A percentile compares a stretch with the other conserved stretches of the same genome.
These are phyloP conservation scores for Diarsia mendica DNA, from an alignment of 2,888 invertebrate genomes.

Conservation along the genomic window DNA sequence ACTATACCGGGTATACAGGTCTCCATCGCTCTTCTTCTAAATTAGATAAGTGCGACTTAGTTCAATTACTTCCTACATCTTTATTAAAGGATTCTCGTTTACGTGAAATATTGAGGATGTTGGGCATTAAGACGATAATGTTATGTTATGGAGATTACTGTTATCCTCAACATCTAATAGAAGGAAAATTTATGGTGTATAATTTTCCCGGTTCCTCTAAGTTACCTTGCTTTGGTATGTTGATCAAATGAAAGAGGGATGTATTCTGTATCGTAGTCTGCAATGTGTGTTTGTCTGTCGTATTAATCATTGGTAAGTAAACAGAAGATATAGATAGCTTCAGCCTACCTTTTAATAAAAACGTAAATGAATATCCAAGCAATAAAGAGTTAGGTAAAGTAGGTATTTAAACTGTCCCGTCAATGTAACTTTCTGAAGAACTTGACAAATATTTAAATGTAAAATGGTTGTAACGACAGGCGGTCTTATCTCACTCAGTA, in stretches of 20 bases:
- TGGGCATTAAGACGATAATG: constrained; percentile 38
- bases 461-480: constrained; percentile 36
- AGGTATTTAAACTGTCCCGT: constrained; percentile 35
- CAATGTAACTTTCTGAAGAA: constrained; percentile 34
- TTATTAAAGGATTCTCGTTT: constrained; percentile 45
- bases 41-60: constrained; percentile 68
- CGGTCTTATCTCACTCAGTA: constrained; percentile 46
- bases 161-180: constrained; percentile 1
- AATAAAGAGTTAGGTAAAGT: constrained; percentile 25
- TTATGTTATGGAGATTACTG: constrained; percentile 8
- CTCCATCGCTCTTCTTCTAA: constrained; percentile 61
- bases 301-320: neutral
- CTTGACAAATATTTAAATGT: constrained; percentile 41
- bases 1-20: constrained; percentile 39
- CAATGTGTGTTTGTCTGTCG: neutral
- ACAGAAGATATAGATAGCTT: neutral
- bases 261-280: neutral
- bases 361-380: constrained; percentile 12
- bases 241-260: neutral
- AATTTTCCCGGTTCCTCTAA: constrained; percentile 2
- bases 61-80: constrained; percentile 63
- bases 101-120: constrained; percentile 45
- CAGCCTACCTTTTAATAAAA: neutral
- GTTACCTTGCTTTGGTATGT: neutral
- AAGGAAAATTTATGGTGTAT: neutral